phyloP scores from a whole-genome alignment of 2,797 vertebrate genomes.

The Aratinga solstitialis region DNA sequence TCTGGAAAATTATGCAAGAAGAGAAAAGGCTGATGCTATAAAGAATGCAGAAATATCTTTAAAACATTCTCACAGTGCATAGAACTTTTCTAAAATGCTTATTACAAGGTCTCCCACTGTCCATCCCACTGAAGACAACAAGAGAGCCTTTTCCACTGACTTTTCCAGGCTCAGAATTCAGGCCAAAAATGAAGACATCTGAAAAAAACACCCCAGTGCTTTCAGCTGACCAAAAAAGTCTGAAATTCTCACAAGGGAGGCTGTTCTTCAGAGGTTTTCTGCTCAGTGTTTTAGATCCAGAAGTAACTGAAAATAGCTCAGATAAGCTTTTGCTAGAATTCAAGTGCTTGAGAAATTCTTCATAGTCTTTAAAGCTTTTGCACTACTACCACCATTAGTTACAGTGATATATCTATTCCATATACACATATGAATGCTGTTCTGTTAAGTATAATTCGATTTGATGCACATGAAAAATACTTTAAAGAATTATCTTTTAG shows the following conservation, averaged over 20 bases:
- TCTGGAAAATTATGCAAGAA: background rate
- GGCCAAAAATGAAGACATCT: background rate
- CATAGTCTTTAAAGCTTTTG: constrained; percentile 7
- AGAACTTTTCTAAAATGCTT: background rate
- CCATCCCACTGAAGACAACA: background rate
- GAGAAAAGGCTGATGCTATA: background rate
- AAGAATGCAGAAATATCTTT: background rate
- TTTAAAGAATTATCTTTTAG: constrained; percentile 6
- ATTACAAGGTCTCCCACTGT: background rate
- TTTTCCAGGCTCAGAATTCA: background rate
- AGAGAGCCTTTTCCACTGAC: background rate
- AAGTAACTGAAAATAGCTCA: background rate
- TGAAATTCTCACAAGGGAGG: background rate
- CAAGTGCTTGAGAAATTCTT: background rate
- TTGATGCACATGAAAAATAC: constrained; percentile 3
- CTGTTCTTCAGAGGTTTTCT: background rate
- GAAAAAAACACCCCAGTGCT: background rate
- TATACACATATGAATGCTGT: background rate
- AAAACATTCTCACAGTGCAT: fast-evolving
- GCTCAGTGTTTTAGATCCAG: background rate
- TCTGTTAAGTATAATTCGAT: constrained; percentile 13
- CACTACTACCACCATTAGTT: background rate
- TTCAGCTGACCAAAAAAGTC: background rate
- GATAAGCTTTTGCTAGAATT: background rate
- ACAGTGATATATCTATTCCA: background rate